These are phyloP conservation scores for Dendropsophus ebraccatus DNA, from an alignment of 2,113 vertebrate species.

Conservation along the genomic window DNA sequence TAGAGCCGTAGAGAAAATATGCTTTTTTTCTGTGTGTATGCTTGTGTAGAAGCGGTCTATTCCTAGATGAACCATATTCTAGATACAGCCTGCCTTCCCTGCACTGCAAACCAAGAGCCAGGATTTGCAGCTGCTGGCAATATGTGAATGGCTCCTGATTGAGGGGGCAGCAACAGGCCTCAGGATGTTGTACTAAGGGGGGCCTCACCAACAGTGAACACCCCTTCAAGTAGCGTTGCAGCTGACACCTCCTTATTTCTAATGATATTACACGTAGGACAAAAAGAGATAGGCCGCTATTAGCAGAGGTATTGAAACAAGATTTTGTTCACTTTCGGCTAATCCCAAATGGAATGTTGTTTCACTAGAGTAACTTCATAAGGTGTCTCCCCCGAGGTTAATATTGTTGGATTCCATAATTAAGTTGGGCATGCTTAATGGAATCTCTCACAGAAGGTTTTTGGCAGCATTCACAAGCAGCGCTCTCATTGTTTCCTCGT, in stretches of 20 bases:
- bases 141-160: neutral
- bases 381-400: slow-evolving; percentile 35
- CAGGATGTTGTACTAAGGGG: neutral
- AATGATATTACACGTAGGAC: neutral
- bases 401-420: slow-evolving; percentile 39
- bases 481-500: slow-evolving; percentile 28
- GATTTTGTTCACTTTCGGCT: slow-evolving; percentile 11
- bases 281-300: slow-evolving; percentile 25
- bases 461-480: slow-evolving; percentile 12
- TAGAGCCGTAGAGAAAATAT: neutral
- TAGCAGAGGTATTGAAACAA: slow-evolving; percentile 13
- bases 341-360: slow-evolving; percentile 31
- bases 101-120: neutral
- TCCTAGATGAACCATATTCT: neutral
- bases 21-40: neutral
- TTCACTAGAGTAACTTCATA: slow-evolving; percentile 27
- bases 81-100: neutral
- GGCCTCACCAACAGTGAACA: neutral
- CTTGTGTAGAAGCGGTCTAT: neutral
- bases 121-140: neutral
- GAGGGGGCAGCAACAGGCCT: neutral
- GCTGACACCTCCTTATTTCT: neutral
- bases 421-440: slow-evolving; percentile 42
- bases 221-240: neutral
- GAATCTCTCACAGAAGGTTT: slow-evolving; percentile 9